phyloP scores from a whole-genome alignment of 2,113 vertebrate species.

The Dipodomys stephensi region DNA sequence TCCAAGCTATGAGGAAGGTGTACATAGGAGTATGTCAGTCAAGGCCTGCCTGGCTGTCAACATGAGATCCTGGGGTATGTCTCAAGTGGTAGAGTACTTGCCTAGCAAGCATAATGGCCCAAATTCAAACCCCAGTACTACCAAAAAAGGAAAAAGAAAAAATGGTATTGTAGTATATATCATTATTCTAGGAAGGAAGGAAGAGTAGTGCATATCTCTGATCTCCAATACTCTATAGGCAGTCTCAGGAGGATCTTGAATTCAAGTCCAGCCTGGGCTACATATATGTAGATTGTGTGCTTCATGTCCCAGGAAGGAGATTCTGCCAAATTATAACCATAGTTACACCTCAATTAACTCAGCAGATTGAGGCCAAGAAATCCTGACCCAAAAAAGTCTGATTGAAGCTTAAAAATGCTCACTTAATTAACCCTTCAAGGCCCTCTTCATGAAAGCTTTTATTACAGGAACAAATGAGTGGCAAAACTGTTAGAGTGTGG shows the following conservation, averaged over 20 bases:
- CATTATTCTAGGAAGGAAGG: too few species aligned
- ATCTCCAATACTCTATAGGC: too few species aligned
- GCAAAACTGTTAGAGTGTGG: neutral
- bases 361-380: slow-evolving; percentile 22
- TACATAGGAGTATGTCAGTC: too few species aligned
- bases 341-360: slow-evolving; percentile 64
- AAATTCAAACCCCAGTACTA: too few species aligned
- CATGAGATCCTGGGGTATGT: too few species aligned
- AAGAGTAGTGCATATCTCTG: too few species aligned
- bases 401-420: slow-evolving; percentile 53
- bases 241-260: neutral
- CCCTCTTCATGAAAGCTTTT: slow-evolving; percentile 34
- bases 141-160: too few species aligned
- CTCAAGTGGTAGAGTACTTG: too few species aligned
- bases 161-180: too few species aligned
- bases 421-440: slow-evolving; percentile 66
- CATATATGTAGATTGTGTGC: neutral
- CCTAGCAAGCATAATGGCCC: too few species aligned
- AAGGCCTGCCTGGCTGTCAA: too few species aligned
- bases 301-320: slow-evolving; percentile 16
- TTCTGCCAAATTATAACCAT: slow-evolving; percentile 44
- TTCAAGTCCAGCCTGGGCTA: neutral
- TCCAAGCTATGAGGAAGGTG: too few species aligned
- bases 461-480: slow-evolving; percentile 46
- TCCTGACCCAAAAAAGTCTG: slow-evolving; percentile 7